Evolutionary conservation across 2,888 invertebrate species (phyloP), one percentile per base, ranked within the genome.

Genomic region (Deilephila elpenor): DNA sequence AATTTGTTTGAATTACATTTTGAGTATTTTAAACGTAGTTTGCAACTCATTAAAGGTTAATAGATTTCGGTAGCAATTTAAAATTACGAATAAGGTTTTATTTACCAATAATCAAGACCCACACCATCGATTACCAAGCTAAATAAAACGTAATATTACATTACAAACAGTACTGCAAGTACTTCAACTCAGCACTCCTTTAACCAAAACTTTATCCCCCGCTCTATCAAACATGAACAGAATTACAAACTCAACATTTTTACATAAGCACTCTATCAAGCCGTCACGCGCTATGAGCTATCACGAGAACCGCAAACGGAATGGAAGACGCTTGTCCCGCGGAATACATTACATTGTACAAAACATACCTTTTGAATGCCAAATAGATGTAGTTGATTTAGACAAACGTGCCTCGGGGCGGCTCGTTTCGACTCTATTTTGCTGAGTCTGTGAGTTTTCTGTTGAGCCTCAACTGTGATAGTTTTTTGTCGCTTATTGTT

Each of bases 301-400:
- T 37, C 72, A 62, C 61, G 53, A 72, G 64, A 72, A 37, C 44
- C 29, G 14, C 64, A 29, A 44, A 17, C n/a, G 59, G 37, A 67
- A 64, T 64, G 37, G 34, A 59, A 29, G 7, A 59, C 32, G 34
- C 34, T 32, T 72, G 34, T 64, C 64, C 19, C 72, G 20, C 59
- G 70, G 79, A 76, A 79, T 80, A 79, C 77, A 77, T 79, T 78
- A 78, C 75, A 73, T 77, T 74, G 72, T 67, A 74, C 70, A 76
- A 75, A 78, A 76, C 76, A 78, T 77, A 72, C 73, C 74, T 70
- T 75, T 75, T 75, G 78, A 78, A 79, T 81, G 76, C 75, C 64
- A 75, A 80, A 77, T 74, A 44, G 32, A 64, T 34, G 59, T 51
- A 59, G 25, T 73, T 67, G 72, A 73, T 73, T 67, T 44, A 73